Evolutionary conservation across 2,797 vertebrate genomes (phyloP).

Genomic region (Phoeniculus purpureus): DNA sequence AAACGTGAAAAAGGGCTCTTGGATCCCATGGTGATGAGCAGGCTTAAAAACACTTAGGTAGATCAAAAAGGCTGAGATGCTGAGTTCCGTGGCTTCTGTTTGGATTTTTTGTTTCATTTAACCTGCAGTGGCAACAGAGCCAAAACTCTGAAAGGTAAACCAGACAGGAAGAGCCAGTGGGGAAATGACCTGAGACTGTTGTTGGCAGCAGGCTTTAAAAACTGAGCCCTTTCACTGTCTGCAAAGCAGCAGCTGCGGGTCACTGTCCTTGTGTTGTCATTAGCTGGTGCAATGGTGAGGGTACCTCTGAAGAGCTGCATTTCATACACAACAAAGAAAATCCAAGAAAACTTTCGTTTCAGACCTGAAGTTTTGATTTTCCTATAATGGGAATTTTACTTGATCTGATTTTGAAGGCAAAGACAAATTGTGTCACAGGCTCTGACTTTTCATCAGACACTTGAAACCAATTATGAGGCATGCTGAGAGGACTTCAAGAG

Average conservation of each 20-base stretch:
- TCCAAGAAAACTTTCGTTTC: neutral
- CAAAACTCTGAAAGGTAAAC: neutral
- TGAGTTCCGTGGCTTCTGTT: conserved; percentile 40
- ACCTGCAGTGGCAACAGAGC: conserved; percentile 13
- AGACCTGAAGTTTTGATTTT: neutral
- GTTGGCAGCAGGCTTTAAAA: neutral
- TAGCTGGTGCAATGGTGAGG: neutral
- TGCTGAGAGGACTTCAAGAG: neutral
- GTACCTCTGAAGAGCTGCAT: neutral
- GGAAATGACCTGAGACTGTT: conserved; percentile 40
- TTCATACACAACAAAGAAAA: neutral
- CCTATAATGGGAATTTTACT: neutral
- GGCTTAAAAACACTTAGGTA: conserved; percentile 19
- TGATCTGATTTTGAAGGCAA: neutral
- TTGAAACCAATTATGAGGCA: neutral
- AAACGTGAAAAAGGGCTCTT: neutral
- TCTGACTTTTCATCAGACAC: neutral
- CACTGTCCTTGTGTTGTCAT: neutral
- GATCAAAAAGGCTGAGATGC: neutral
- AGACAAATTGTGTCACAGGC: neutral
- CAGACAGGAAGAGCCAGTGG: conserved; percentile 11
- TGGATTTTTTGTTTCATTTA: conserved; percentile 46
- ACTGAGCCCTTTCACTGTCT: neutral
- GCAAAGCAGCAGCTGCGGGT: neutral
- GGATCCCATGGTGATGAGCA: conserved; percentile 9